These are phyloP conservation scores for Neodontobutis hainanensis DNA, from an alignment of 2,113 vertebrate species.

Conservation along the genomic window DNA sequence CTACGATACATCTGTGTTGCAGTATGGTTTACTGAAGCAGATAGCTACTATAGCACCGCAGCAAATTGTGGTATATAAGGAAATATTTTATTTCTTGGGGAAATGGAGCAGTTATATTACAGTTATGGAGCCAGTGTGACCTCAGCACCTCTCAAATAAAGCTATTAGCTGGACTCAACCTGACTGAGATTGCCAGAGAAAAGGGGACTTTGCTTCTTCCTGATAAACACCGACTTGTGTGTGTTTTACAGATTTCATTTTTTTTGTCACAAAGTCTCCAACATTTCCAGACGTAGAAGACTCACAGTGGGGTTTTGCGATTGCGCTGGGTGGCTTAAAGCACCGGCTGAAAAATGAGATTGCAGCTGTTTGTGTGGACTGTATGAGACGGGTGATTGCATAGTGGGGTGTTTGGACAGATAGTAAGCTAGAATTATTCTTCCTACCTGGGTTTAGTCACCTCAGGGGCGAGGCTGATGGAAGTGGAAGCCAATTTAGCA, in stretches of 20 bases:
- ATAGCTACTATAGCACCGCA: conserved; percentile 1
- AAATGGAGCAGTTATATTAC: conserved; percentile 26
- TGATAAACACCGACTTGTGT: conserved; percentile 36
- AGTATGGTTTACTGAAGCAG: conserved; percentile 20
- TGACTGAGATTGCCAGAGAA: conserved; percentile 26
- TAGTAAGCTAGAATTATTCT: conserved; percentile 59
- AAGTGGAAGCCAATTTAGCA: conserved; percentile 63
- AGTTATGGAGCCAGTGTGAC: conserved; percentile 39
- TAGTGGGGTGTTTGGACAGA: conserved; percentile 54
- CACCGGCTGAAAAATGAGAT: conserved; percentile 60
- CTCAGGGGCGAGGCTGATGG: conserved; percentile 45
- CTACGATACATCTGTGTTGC: conserved; percentile 2
- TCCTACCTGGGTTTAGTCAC: conserved; percentile 38
- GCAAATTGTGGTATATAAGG: conserved; percentile 19
- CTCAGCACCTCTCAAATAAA: conserved; percentile 57
- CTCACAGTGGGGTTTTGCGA: conserved; percentile 40
- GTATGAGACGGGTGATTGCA: conserved; percentile 58
- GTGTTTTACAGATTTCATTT: conserved; percentile 33
- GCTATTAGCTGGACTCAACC: conserved; percentile 48
- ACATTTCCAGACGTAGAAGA: conserved; percentile 12
- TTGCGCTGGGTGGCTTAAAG: conserved; percentile 28
- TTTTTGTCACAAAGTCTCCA: conserved; percentile 30
- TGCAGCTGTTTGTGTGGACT: conserved; percentile 43
- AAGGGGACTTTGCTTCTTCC: conserved; percentile 13
- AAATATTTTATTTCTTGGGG: conserved; percentile 36